Base-by-base conservation (phyloP, 2,888 invertebrate species). In the Meliscaeva auricollis region DNA sequence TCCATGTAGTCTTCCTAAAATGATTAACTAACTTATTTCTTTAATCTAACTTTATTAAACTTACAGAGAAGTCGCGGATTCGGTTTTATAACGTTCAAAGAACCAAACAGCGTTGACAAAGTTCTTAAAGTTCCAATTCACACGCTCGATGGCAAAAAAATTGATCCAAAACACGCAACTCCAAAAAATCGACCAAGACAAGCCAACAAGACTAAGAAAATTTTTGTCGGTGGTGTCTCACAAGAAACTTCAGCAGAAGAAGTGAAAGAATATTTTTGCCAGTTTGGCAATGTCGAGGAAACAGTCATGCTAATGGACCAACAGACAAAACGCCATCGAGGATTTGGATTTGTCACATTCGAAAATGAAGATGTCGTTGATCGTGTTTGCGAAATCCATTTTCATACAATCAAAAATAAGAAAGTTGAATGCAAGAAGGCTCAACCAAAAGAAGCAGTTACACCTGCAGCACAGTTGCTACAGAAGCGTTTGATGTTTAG, bases 251-350 rank as follows among this genome's bases (percentile, higher is more conserved):
- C 97, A 35, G 96, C 97, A 70, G 97, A 97, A 76, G 97, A 97
- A 92, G 97, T 97, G 7, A 96, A 97, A 92, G 96, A 96, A 44
- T 97, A 97, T 92, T 97, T 97, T 94, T 95, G 95, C 88, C 97
- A 97, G 92, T 97, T 97, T 92, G 97, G 97, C 17, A 96, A 96
- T 90, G 97, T 97, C 20, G 97, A 97, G 91, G 97, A 97, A 92
- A 97, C 97, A 32, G 97, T 97, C 17, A 97, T 97, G 97, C 94
- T 97, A 88, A 97, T 97, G 97, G 97, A 97, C 91, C 97, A 97
- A 93, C 97, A 97, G 92, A 97, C 97, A 35, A 97, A 97, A 90
- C 95, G 97, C 76, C 97, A 97, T 91, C 94, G 97, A 72, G 97
- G 97, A 87, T 97, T 97, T 91, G 97, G 97, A 44, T 97, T 97